Percentiles rank a stretch among this genome's conserved stretches.
phyloP scores from a whole-genome alignment of 2,113 vertebrate genomes.

The Calidris pygmaea region DNA sequence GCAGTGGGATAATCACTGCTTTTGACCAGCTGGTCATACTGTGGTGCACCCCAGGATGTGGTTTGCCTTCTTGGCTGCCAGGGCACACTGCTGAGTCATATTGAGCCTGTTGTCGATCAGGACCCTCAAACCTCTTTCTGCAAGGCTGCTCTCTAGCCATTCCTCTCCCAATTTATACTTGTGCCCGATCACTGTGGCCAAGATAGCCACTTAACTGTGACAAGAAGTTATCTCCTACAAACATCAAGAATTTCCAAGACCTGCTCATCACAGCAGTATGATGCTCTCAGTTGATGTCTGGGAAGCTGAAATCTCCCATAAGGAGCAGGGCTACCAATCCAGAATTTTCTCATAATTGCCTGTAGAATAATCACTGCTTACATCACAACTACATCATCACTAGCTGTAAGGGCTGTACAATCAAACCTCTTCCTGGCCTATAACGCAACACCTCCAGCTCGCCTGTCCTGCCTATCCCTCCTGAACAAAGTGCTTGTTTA shows the following conservation, averaged over 20 bases:
- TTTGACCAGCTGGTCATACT: no score
- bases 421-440: no score
- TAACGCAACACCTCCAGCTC: neutral
- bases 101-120: no score
- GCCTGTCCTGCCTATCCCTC: neutral
- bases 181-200: neutral
- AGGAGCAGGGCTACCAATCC: neutral
- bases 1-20: no score
- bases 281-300: neutral
- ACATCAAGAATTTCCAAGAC: neutral
- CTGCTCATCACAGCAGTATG: neutral
- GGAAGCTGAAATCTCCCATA: neutral
- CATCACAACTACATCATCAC: neutral
- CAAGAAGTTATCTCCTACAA: neutral
- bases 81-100: no score
- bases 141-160: no score
- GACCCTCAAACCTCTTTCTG: no score
- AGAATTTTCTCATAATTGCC: neutral
- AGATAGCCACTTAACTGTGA: neutral
- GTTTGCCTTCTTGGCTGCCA: no score
- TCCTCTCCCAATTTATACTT: no score
- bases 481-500: neutral
- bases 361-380: neutral
- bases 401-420: neutral
- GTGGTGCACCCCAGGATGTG: no score